A percentile compares a stretch with the other conserved stretches of the same genome.
These are phyloP conservation scores for Aphelenchoides besseyi DNA, from an alignment of 1,140 invertebrate species.

Conservation along the genomic window DNA sequence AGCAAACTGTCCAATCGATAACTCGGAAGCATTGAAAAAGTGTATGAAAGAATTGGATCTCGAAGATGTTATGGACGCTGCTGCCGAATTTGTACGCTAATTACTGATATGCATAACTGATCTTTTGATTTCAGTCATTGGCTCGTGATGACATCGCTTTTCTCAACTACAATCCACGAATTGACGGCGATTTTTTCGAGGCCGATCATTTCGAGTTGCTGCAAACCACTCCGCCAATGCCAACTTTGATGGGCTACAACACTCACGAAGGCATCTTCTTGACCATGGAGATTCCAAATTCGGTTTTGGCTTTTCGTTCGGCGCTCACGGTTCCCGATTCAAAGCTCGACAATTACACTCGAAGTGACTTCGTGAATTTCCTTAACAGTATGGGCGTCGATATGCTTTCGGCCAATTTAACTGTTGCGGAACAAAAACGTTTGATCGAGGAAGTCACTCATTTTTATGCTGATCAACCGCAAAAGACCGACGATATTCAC, in stretches of 20 bases:
- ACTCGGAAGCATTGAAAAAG: constrained; percentile 8
- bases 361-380: constrained; percentile 11
- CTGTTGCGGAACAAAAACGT: background rate
- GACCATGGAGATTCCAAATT: constrained; percentile 36
- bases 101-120: background rate
- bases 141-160: constrained; percentile 31
- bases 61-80: constrained; percentile 31
- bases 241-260: constrained; percentile 40
- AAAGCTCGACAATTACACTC: constrained; percentile 25
- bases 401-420: constrained; percentile 7
- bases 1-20: constrained; percentile 14
- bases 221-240: constrained; percentile 25
- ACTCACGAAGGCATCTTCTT: constrained; percentile 38
- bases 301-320: constrained; percentile 14
- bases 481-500: background rate
- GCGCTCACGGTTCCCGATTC: constrained; percentile 24
- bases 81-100: constrained; percentile 35
- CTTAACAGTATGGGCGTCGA: background rate
- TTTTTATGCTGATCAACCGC: constrained; percentile 29
- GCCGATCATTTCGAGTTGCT: constrained; percentile 30
- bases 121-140: no score
- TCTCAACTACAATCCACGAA: constrained; percentile 36
- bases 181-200: constrained; percentile 44
- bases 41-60: constrained; percentile 29
- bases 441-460: constrained; percentile 10